phyloP scores from a whole-genome alignment of 2,113 vertebrate genomes.

The Aspiorhynchus laticeps region DNA sequence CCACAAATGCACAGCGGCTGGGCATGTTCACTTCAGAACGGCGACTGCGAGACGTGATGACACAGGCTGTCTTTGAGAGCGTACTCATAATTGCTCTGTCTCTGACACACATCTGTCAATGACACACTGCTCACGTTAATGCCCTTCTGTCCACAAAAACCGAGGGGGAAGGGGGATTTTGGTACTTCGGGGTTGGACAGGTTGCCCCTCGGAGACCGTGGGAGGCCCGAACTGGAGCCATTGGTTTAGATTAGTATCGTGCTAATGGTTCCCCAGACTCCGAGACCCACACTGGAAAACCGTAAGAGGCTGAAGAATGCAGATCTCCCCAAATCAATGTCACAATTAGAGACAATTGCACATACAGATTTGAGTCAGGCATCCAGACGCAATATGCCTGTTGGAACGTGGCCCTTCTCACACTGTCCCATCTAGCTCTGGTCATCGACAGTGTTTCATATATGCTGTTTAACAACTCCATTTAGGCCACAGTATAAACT shows the following conservation, averaged over 20 bases:
- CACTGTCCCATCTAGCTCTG: conserved; percentile 15
- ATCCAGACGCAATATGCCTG: conserved; percentile 63
- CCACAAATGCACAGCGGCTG: conserved; percentile 53
- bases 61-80: conserved; percentile 69
- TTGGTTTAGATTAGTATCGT: conserved; percentile 79
- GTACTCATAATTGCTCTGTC: conserved; percentile 69
- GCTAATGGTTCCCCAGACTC: conserved; percentile 78
- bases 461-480: not conserved
- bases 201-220: conserved; percentile 68
- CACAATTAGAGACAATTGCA: conserved; percentile 77
- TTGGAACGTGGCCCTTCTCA: conserved; percentile 60
- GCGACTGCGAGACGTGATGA: conserved; percentile 73
- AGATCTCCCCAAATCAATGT: conserved; percentile 70
- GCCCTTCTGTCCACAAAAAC: conserved; percentile 62
- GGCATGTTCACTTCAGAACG: conserved; percentile 60
- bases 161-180: conserved; percentile 58
- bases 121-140: conserved; percentile 71
- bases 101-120: conserved; percentile 78
- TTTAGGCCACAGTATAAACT: not conserved
- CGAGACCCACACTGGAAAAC: conserved; percentile 71
- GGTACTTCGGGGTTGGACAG: conserved; percentile 63
- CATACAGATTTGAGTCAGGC: conserved; percentile 57
- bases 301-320: conserved; percentile 78
- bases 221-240: conserved; percentile 78
- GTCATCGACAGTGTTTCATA: conserved; percentile 7